Base-by-base conservation (phyloP, 30 jellyfish, hydroid and myxozoan genomes). In the Hydractinia symbiolongicarpus region DNA sequence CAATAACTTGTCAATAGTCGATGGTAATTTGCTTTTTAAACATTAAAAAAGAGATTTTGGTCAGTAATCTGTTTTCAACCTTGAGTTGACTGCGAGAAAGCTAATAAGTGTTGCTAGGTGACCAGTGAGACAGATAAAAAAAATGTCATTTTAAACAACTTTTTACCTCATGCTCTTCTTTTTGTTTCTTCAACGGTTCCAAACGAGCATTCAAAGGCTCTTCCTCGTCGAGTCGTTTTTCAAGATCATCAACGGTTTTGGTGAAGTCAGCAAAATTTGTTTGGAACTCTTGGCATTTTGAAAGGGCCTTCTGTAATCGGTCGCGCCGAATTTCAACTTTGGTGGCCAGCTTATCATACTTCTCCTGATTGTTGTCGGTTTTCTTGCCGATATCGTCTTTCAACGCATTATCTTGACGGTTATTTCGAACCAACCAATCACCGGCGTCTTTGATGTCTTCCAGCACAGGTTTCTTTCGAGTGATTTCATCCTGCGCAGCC, bases 111-210 rank as follows among this genome's bases (percentile, higher is more conserved):
- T 30, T 30, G 44, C 44, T 30, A 30, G 44, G 44, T 30, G 44
- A 30, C 44, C 44, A 30, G 44, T 30, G 44, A 30, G 44, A 30
- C 44, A 30, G 44, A 30, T 30, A 30, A 2, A 30, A n/a, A 2
- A 30, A 30, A 30, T 30, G 44, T 30, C 44, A 30, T 30, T 30
- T 30, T 30, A 30, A 30, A 30, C 44, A 30, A 30, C 44, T 30
- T 30, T 64, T 4, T 68, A 93, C 99, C 96, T 93, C 96, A 82
- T 93, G 87, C 71, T 93, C 94, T 20, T 83, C 92, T 60, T 82
- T 73, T 62, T 73, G 78, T 53, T 70, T 72, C 61, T 76, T 83
- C 82, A 93, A 84, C 67, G 78, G 94, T 21, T 88, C 96, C 44
- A 62, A 84, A 72, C 81, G 77, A 13, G 88, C 94, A 57, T 82